Evolutionary conservation across 2,888 invertebrate species (phyloP), one percentile per base, ranked within the genome.

Genomic region (Agrotis clavis): DNA sequence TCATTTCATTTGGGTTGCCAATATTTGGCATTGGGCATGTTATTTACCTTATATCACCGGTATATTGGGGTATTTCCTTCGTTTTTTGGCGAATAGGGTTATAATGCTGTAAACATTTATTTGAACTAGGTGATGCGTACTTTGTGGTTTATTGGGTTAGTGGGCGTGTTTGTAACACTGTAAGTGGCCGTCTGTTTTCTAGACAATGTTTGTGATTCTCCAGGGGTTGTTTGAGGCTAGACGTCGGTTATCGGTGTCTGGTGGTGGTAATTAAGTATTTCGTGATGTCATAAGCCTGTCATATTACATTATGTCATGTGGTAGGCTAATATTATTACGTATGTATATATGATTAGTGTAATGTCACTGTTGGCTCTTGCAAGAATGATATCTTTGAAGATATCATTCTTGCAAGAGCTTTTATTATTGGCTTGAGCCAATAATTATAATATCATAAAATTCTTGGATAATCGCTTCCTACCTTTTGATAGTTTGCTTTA

Each of bases 1-100:
- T 94, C 93, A 94, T 94, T 94, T 85, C 80, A 84, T 85, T 85
- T 79, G 74, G 79, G 80, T 75, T 79, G 84, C 79, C 84, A 83
- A 84, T 85, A 82, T 84, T 82, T 82, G 82, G 80, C 57, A 73
- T 67, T 83, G 68, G 74, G 60, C 70, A 71, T 75, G 73, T 83
- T 85, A 78, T 79, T 82, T 82, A 75, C 74, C 67, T 74, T 79
- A 76, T 72, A 75, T 67, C 74, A 73, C 74, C 54, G 61, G 62
- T 74, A 75, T 69, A 67, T 81, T 70, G 67, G 73, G 71, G 62
- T 71, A 67, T 65, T 72, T 62, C 50, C 63, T 64, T 71, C 70
- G 56, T 81, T 78, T 76, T 78, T 66, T 51, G 60, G 68, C 76
- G 56, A 75, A 82, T 66, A 77, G 60, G 63, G 57, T 47, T 74